Conservation (phyloP, 1,140 invertebrate genomes). For the Euborellia annulipes region DNA sequence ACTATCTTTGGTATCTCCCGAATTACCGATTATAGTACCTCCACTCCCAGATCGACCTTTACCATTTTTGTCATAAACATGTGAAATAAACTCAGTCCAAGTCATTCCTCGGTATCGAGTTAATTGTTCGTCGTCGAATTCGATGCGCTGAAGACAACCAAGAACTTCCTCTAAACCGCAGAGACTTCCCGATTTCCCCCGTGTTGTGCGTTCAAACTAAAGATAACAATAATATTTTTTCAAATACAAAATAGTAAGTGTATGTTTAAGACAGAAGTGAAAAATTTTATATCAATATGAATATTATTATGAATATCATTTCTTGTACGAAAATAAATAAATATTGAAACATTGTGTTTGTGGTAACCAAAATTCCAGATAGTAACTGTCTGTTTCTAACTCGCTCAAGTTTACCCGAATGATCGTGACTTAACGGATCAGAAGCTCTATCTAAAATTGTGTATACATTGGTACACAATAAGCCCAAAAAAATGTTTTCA, state of each 20-base stretch:
- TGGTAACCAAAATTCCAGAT: no score
- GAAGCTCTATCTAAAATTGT: no score
- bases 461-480: no score
- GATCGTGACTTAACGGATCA: no score
- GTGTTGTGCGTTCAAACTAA: conserved; percentile 36
- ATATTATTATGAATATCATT: no score
- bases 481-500: no score
- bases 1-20: not conserved
- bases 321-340: no score
- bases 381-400: no score
- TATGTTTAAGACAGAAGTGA: no score
- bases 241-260: not conserved
- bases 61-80: conserved; percentile 10
- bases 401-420: no score
- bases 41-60: not conserved
- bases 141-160: conserved; percentile 32
- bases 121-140: conserved; percentile 41
- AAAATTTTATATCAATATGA: no score
- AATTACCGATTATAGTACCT: not conserved
- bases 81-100: conserved; percentile 29
- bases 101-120: conserved; percentile 34
- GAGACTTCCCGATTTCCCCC: conserved; percentile 33
- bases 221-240: not conserved
- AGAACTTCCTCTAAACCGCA: conserved; percentile 38
- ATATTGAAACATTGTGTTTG: no score